phyloP scores from a whole-genome alignment of 2,888 invertebrate species.

The Sinopyrophorus schimmeli region DNA sequence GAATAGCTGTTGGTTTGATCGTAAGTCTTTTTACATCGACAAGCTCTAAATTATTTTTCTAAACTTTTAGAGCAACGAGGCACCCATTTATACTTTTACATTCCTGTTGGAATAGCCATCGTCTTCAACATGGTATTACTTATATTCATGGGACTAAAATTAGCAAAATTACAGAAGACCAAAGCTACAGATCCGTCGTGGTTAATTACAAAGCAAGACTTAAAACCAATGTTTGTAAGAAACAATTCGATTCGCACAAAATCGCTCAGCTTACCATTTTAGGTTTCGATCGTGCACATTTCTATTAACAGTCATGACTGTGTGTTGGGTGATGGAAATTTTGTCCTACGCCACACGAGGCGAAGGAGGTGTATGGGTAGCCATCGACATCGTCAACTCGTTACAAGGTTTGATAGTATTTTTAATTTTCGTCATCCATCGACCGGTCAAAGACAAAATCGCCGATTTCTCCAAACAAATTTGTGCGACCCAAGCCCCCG shows the following conservation, averaged over 20 bases:
- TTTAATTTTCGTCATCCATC: constrained; percentile 51
- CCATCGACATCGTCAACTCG: constrained; percentile 51
- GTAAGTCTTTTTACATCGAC: constrained; percentile 37
- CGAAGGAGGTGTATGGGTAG: constrained; percentile 40
- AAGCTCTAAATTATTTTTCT: not conserved
- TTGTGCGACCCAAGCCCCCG: no score
- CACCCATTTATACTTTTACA: constrained; percentile 33
- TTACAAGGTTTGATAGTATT: constrained; percentile 52
- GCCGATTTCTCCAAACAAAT: no score
- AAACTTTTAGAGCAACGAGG: constrained; percentile 32
- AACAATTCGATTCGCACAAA: no score
- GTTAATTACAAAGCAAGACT: constrained; percentile 17
- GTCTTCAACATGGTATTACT: constrained; percentile 22
- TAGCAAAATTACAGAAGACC: constrained; percentile 20
- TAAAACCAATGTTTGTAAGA: constrained; percentile 34
- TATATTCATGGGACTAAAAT: constrained; percentile 23
- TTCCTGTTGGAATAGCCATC: constrained; percentile 33
- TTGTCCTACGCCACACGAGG: constrained; percentile 45
- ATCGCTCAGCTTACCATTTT: constrained; percentile 22
- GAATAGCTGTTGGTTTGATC: constrained; percentile 42
- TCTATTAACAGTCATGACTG: constrained; percentile 52
- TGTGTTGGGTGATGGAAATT: constrained; percentile 53
- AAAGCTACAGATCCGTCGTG: constrained; percentile 19
- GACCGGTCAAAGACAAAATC: constrained; percentile 32
- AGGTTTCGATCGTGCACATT: constrained; percentile 51